A percentile compares a stretch with the other conserved stretches of the same genome.
Conservation (phyloP, 2,888 invertebrate species). For the Plutella xylostella region DNA sequence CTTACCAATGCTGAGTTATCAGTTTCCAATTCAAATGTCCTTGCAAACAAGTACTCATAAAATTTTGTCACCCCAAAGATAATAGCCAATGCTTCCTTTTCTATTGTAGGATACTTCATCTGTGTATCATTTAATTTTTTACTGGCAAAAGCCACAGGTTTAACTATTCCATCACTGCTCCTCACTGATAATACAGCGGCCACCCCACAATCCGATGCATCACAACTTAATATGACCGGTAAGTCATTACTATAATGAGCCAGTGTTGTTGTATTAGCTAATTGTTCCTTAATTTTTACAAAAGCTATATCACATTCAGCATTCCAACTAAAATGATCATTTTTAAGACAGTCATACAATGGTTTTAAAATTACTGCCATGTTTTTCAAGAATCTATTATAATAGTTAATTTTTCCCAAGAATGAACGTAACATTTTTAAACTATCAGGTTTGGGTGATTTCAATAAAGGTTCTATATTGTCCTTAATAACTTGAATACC, state of each 20-base stretch:
- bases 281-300: constrained; percentile 6
- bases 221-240: background rate
- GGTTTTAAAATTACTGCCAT: constrained; percentile 9
- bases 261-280: constrained; percentile 1
- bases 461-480: background rate
- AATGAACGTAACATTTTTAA: background rate
- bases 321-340: constrained; percentile 6
- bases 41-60: too few species aligned
- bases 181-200: background rate
- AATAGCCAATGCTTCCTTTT: background rate
- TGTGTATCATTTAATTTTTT: constrained; percentile 7
- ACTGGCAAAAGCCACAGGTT: background rate
- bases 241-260: background rate
- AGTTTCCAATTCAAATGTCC: background rate
- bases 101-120: constrained; percentile 4
- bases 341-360: constrained; percentile 9
- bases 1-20: background rate
- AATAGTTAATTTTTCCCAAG: constrained; percentile 9
- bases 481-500: background rate
- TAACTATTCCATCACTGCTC: background rate
- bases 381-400: constrained; percentile 8
- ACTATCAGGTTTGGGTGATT: background rate
- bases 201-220: background rate
- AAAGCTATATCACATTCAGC: constrained; percentile 9
- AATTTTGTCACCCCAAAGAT: background rate